These are phyloP conservation scores for Tychaedon coryphoeus DNA, from an alignment of 2,113 vertebrate genomes.

Conservation along the genomic window DNA sequence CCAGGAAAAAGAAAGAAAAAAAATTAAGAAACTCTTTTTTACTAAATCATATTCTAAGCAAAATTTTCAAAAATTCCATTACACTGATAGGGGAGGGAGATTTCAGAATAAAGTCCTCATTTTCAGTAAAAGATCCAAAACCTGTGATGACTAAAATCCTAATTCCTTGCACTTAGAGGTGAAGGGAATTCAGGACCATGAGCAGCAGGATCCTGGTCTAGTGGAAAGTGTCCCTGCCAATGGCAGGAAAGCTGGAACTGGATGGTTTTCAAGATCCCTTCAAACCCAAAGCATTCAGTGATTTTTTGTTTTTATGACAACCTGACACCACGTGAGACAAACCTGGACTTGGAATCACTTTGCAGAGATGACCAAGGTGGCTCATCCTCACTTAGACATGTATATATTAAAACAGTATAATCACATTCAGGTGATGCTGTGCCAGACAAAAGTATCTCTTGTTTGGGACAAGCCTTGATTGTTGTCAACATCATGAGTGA, in stretches of 20 bases:
- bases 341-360: neutral
- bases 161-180: neutral
- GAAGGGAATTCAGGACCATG: neutral
- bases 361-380: neutral
- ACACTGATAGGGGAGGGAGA: neutral
- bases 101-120: neutral
- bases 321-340: neutral
- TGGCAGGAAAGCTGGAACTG: rapidly evolving
- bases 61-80: neutral
- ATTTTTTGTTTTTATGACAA: neutral
- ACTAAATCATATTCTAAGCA: neutral
- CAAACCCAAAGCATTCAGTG: neutral
- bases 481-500: too few relatives aligned
- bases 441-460: neutral
- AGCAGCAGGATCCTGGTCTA: neutral
- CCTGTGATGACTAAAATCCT: neutral
- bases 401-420: neutral
- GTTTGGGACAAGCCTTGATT: neutral
- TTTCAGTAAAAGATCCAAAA: neutral
- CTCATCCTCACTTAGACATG: neutral
- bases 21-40: neutral
- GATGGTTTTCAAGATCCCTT: neutral
- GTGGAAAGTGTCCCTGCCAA: neutral
- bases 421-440: neutral
- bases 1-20: neutral